phyloP scores from a whole-genome alignment of 35 echinoderm and acorn worm species.

The Heliocidaris tuberculata region DNA sequence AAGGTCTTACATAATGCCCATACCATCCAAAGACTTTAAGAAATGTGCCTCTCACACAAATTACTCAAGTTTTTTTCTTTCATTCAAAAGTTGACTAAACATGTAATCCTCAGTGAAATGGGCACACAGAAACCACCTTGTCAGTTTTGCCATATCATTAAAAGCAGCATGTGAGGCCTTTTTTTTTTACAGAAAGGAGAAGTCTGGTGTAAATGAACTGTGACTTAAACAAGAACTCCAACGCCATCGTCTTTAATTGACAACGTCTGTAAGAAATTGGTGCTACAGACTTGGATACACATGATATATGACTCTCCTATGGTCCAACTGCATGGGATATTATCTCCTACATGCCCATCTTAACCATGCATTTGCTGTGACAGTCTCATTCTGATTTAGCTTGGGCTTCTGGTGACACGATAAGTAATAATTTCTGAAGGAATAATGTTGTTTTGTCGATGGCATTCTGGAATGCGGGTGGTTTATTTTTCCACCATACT shows the following conservation, averaged over 20 bases:
- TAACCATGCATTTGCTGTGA: not conserved
- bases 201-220: not conserved
- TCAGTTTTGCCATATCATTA: not conserved
- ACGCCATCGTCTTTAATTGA: not conserved
- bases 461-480: not conserved
- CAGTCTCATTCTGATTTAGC: not conserved
- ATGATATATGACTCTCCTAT: not conserved
- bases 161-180: not conserved
- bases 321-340: not conserved
- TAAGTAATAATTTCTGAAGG: constrained; percentile 9
- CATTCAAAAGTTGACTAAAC: too few relatives aligned
- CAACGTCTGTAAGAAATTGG: not conserved
- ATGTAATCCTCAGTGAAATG: not conserved
- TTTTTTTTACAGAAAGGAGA: not conserved
- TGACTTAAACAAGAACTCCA: not conserved
- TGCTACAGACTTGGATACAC: not conserved
- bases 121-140: not conserved
- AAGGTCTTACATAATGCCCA: too few relatives aligned
- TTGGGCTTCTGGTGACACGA: not conserved
- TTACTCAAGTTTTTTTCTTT: too few relatives aligned
- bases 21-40: too few relatives aligned
- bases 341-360: not conserved
- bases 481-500: constrained; percentile 59
- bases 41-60: too few relatives aligned
- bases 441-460: constrained; percentile 33